Base-by-base conservation (phyloP, 2,797 vertebrate species). In the Macroramphosus scolopax region DNA sequence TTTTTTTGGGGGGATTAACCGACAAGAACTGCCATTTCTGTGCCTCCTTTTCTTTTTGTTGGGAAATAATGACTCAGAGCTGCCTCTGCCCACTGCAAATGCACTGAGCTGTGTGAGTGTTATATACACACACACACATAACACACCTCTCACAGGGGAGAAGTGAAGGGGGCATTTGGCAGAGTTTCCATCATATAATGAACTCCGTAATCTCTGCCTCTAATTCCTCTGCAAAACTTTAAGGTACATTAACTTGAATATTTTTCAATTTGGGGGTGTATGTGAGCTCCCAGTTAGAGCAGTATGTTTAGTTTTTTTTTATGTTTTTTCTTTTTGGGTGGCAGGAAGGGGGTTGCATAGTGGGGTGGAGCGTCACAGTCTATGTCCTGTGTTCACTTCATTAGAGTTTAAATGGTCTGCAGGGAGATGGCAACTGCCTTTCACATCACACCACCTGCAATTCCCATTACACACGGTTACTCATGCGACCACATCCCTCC, bases 321-420 rank as follows among this genome's bases (percentile, higher is more conserved):
- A 11, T 18, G 5, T 29, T 40, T 26, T 7, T 14, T 38, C 10
- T 39, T 50, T 55, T 45, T 17, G 43, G 12, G 37, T 16, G 63
- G 62, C 43, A 30, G 56, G 30, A 24, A 28, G 37, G 62, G 49
- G 39, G 25, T n/a, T 33, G 61, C 52, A 46, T 42, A 41, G 53
- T 7, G 28, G 67, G 83, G 78, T 57, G 80, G 85, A 84, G 79
- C 77, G 83, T 90, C 82, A 87, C 87, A 89, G 82, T 86, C 84
- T 66, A 65, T 72, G 83, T 85, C 77, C 85, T 78, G 69, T 86
- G 82, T 80, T 90, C 87, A 88, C 89, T 90, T 90, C 89, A 91
- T 90, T 90, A 85, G 65, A 82, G 49, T 85, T 89, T 85, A 87
- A 89, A 81, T 65, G 76, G 80, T 68, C 87, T 82, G 38, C 67